Base-by-base conservation (phyloP, 1,140 invertebrate genomes). In the Euura saliciscinereae region DNA sequence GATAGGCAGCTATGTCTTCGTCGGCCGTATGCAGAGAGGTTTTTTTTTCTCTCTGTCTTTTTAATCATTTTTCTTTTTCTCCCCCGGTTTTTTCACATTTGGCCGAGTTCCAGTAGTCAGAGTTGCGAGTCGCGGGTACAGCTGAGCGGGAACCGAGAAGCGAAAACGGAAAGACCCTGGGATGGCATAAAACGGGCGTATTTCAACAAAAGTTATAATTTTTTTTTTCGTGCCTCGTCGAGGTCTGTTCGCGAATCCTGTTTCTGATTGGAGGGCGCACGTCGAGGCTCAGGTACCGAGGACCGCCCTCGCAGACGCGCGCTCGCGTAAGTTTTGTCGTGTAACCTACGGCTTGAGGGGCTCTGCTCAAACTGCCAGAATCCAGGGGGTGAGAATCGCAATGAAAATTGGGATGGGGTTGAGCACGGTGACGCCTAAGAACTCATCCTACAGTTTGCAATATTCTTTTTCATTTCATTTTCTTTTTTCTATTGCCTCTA, bases 201-300 rank as follows among this genome's bases (percentile, higher is more conserved):
- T 80, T 80, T 78, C 75, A 77, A 65, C 43, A 80, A 78, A 78
- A 77, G 75, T 79, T 78, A 74, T 80, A 74, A 80, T 79, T 78
- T 80, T 78, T 81, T n/a, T 78, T 80, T 78, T 81, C 74, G n/a
- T 65, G 51, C 68, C 65, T 71, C 75, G 46, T 70, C 74, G 68
- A 72, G 64, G 66, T 59, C 51, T 59, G 51, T n/a, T 59, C 51
- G 51, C 51, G 6, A 59, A 59, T 59, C 13, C 51, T n/a, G 51
- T 59, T n/a, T 6, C 51, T 59, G 51, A 59, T 59, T 59, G 51
- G 51, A 59, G 51, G 13, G 8, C 51, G 51, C 28, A 28, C 51
- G 51, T 59, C 13, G 2, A 59, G 51, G 51, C 51, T 59, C 51
- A 59, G 51, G 51, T 59, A n/a, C 51, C 51, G 51, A 59, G 51